Evolutionary conservation across 2,888 invertebrate species (phyloP).

Genomic region (Dorcus hopei): DNA sequence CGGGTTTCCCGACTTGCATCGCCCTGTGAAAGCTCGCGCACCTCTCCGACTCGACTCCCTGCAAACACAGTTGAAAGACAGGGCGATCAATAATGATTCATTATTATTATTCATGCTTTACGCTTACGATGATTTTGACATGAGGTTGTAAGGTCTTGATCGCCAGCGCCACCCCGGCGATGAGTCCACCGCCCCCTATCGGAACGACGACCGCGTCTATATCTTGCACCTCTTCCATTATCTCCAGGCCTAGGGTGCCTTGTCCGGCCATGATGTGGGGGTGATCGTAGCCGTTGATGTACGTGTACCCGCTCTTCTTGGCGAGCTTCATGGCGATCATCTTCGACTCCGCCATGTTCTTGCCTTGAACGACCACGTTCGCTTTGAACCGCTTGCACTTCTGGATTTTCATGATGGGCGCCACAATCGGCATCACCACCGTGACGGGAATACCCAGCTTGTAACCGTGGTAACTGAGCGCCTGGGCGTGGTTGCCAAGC

Average conservation of each 20-base stretch:
- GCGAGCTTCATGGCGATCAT: conserved; percentile 72
- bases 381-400: conserved; percentile 83
- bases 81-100: not conserved
- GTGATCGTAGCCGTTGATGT: conserved; percentile 94
- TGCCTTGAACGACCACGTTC: conserved; percentile 77
- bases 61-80: conserved; percentile 11
- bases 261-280: conserved; percentile 94
- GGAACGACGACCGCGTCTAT: conserved; percentile 90
- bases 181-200: conserved; percentile 89
- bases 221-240: conserved; percentile 82
- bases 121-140: conserved; percentile 79
- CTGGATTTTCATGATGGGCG: conserved; percentile 94
- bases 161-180: conserved; percentile 88
- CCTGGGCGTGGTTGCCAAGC: conserved; percentile 90
- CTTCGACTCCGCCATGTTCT: conserved; percentile 83
- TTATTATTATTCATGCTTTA: too few species aligned
- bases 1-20: conserved; percentile 55
- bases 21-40: conserved; percentile 81
- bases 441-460: conserved; percentile 62
- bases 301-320: conserved; percentile 67
- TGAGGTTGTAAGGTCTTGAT: conserved; percentile 81
- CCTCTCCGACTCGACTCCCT: conserved; percentile 89
- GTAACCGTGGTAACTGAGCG: conserved; percentile 67
- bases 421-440: conserved; percentile 93
- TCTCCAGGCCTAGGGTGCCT: conserved; percentile 91